Percentiles rank a stretch among this genome's conserved stretches.
Conservation (phyloP, 2,888 invertebrate species). For the Calameuta idolon region DNA sequence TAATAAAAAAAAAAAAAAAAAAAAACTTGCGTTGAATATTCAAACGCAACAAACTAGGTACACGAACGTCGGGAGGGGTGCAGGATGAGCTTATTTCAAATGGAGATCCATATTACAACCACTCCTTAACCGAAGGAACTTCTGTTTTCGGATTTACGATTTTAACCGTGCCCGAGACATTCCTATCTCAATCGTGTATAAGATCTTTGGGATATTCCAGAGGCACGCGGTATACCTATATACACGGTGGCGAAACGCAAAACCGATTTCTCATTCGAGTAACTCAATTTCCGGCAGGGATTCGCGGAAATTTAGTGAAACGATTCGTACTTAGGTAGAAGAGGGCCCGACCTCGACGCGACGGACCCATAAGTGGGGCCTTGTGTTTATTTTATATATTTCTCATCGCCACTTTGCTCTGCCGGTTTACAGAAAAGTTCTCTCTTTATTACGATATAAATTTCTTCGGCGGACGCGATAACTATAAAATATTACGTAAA, state of each 20-base stretch:
- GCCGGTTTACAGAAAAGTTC: constrained; percentile 16
- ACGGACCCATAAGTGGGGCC: background rate
- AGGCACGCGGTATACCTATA: background rate
- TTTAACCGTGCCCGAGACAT: background rate
- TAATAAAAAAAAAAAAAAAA: constrained; percentile 63
- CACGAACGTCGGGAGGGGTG: constrained; percentile 36
- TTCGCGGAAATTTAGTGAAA: constrained; percentile 61
- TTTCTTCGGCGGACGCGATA: constrained; percentile 61
- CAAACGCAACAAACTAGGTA: constrained; percentile 67
- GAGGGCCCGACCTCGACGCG: constrained; percentile 26
- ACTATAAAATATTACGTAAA: constrained; percentile 65
- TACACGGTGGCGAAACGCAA: background rate
- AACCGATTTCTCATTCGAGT: background rate
- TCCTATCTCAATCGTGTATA: background rate
- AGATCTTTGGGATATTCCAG: constrained; percentile 14
- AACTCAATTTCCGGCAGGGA: background rate
- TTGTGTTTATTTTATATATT: background rate
- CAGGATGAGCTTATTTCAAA: constrained; percentile 64
- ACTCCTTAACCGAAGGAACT: constrained; percentile 58
- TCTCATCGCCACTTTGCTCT: constrained; percentile 27
- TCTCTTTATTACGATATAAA: constrained; percentile 59
- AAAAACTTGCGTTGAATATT: constrained; percentile 64
- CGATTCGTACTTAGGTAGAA: constrained; percentile 71
- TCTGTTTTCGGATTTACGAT: constrained; percentile 52
- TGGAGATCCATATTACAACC: constrained; percentile 66